Conservation (phyloP, 2,797 vertebrate species). For the Spinus olivaceus region DNA sequence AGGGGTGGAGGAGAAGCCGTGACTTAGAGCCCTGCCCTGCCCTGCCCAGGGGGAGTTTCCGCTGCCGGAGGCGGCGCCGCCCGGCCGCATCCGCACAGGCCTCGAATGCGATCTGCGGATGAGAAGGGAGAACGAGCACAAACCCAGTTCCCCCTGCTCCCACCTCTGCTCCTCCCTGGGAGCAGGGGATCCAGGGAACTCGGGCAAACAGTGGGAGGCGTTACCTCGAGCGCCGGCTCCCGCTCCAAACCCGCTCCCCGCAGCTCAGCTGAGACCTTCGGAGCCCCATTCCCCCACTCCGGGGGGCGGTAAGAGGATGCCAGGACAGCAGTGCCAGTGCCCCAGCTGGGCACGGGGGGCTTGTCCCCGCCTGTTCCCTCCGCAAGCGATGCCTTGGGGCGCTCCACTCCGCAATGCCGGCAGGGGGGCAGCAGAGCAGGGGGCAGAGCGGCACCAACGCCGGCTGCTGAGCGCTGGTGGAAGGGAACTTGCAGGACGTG, state of each 20-base stretch:
- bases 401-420: too few relatives aligned
- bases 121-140: neutral
- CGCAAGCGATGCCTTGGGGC: rapidly evolving
- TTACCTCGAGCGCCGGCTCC: neutral
- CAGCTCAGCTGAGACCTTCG: rapidly evolving
- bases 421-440: neutral
- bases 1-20: neutral
- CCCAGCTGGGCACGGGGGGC: neutral
- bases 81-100: neutral
- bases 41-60: slow-evolving; percentile 15
- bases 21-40: neutral
- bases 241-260: neutral
- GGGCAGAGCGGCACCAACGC: neutral
- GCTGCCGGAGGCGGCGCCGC: slow-evolving; percentile 1
- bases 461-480: neutral
- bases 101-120: neutral
- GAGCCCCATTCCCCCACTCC: neutral
- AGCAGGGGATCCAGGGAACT: neutral
- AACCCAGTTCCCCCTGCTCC: neutral
- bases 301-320: neutral
- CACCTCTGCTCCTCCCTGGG: neutral
- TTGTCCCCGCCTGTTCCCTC: neutral
- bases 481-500: neutral
- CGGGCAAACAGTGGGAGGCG: neutral
- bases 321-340: neutral